Conservation (phyloP, 2,113 vertebrate genomes). For the Clinocottus analis region DNA sequence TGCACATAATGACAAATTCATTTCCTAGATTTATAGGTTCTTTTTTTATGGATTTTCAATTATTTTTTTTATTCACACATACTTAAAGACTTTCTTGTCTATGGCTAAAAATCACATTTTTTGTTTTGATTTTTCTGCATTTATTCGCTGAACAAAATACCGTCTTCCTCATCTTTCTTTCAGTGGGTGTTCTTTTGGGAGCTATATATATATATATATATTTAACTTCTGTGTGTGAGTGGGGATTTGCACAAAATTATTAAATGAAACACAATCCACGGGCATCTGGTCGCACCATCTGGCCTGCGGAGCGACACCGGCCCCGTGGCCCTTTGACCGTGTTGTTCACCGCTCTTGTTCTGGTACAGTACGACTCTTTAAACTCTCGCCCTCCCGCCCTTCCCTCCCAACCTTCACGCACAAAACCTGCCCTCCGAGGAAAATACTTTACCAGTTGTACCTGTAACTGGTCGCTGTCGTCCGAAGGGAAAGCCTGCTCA, state of each 20-base stretch:
- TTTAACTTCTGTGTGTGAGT: not conserved
- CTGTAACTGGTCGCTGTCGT: no score
- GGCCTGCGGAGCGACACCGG: constrained; percentile 16
- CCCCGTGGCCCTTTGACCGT: constrained; percentile 27
- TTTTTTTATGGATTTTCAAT: not conserved
- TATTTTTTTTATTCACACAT: not conserved
- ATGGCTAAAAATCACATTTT: not conserved
- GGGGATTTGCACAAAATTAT: constrained; percentile 23
- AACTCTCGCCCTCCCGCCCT: constrained; percentile 19
- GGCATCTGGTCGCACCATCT: constrained; percentile 64
- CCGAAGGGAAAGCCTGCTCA: constrained; percentile 62
- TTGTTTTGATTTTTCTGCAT: not conserved
- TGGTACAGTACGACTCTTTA: constrained; percentile 18
- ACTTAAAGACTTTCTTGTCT: not conserved
- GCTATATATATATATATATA: not conserved
- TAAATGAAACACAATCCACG: constrained; percentile 33
- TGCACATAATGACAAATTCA: not conserved
- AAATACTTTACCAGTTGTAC: not conserved
- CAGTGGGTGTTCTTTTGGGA: not conserved
- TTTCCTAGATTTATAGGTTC: not conserved
- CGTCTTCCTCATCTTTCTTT: not conserved
- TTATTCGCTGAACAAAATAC: not conserved
- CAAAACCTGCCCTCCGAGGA: not conserved
- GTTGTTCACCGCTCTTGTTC: constrained; percentile 14
- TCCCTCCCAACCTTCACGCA: not conserved